Base-by-base conservation (phyloP, 2,797 vertebrate genomes). In the Sebastes kiyomatsui region DNA sequence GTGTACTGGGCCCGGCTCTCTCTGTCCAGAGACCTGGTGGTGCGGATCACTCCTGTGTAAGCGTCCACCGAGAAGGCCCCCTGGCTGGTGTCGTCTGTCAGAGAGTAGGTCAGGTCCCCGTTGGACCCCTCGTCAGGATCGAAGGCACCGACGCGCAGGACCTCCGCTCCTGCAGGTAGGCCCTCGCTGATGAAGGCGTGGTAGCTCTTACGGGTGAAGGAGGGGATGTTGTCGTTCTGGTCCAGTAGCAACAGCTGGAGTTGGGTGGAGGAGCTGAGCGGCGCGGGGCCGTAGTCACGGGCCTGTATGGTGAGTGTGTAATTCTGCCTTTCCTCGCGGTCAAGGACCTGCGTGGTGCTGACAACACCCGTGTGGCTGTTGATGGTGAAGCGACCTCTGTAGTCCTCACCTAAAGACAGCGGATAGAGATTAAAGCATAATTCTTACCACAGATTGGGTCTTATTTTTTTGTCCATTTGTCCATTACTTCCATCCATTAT, bases 211-310 rank as follows among this genome's bases (percentile, higher is more conserved):
- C 67, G 87, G 66, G 83, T 79, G 84, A 99, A 99, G 10, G 92
- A 77, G 0, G 97, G 98, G 68, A 80, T 92, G 89, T 99, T 97
- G 81, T 99, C 98, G 6, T 99, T 99, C 92, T 97, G 96, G 68
- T 99, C 98, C 90, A 97, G 88, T 72, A 99, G 94, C 3, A 81
- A 89, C 66, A 99, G 67, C 35, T 82, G 91, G 66, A 99, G 73
- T 46, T 94, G 93, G 38, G 92, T 88, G 67, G 90, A 90, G 54
- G 97, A 96, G 85, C 92, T 96, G 82, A 94, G 96, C 0, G 93
- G 88, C 1, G 91, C 87, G 25, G 85, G 91, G 64, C 98, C 97
- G 13, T 93, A 77, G 84, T 99, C 98, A n/a, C 30, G 86, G 71
- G 97, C 97, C 82, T 96, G 93, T 74, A 99, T 93, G 54, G 88